These are phyloP conservation scores for Lomographa bimaculata DNA, from an alignment of 2,888 invertebrate species.

Conservation along the genomic window DNA sequence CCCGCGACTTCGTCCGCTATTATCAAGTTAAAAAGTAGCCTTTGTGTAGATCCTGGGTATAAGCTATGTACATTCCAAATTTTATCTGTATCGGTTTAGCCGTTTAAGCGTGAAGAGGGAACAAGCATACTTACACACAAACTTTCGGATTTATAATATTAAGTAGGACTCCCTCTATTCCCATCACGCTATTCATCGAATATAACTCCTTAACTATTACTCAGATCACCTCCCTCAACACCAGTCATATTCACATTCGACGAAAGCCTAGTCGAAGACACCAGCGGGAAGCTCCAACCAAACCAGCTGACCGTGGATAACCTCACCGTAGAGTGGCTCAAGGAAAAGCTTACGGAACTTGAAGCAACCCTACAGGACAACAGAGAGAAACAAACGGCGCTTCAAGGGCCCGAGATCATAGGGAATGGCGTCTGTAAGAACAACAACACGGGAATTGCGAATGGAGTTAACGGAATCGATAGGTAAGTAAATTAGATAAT, in stretches of 20 bases:
- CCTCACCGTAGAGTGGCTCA: slow-evolving; percentile 94
- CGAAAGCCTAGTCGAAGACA: slow-evolving; percentile 93
- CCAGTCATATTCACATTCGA: slow-evolving; percentile 93
- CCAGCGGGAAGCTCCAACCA: slow-evolving; percentile 93
- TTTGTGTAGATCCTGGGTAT: too few relatives aligned
- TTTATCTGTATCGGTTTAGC: too few relatives aligned
- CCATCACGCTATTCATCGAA: too few relatives aligned
- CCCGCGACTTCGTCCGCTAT: too few relatives aligned
- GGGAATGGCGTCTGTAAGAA: slow-evolving; percentile 79
- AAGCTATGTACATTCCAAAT: too few relatives aligned
- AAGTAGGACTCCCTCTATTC: too few relatives aligned
- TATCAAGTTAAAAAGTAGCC: too few relatives aligned
- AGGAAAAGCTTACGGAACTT: slow-evolving; percentile 90
- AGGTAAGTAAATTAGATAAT: slow-evolving; percentile 64
- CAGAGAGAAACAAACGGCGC: slow-evolving; percentile 87
- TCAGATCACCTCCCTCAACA: slow-evolving; percentile 90
- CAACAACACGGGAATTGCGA: slow-evolving; percentile 71
- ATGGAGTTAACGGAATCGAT: slow-evolving; percentile 82
- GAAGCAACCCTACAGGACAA: slow-evolving; percentile 91
- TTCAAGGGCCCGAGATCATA: slow-evolving; percentile 81
- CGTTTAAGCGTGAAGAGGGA: too few relatives aligned
- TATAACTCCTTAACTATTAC: too few relatives aligned
- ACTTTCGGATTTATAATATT: too few relatives aligned
- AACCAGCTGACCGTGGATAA: slow-evolving; percentile 96
- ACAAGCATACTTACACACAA: too few relatives aligned